These are phyloP conservation scores for Oncorhynchus nerka DNA, from an alignment of 2,113 vertebrate genomes.

Conservation along the genomic window DNA sequence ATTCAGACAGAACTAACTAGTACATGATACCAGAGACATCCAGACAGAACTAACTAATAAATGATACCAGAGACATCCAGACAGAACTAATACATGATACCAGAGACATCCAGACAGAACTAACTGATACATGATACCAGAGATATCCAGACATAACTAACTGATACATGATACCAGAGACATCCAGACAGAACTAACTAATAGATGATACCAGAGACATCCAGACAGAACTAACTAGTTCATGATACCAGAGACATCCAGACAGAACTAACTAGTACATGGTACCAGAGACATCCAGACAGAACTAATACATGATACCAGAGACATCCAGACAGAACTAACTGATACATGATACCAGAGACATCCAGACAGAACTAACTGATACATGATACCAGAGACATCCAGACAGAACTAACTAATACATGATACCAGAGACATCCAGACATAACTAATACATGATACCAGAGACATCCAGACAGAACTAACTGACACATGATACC, in stretches of 20 bases:
- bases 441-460: constrained; percentile 21
- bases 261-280: too few species aligned
- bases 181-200: too few species aligned
- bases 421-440: constrained; percentile 35
- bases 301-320: background rate
- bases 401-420: too few species aligned
- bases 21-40: background rate
- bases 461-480: too few species aligned
- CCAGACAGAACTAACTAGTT: constrained; percentile 21
- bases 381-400: background rate
- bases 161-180: background rate
- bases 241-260: background rate
- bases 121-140: background rate
- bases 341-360: background rate
- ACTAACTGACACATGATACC: background rate
- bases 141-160: too few species aligned
- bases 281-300: background rate
- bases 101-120: constrained; percentile 37
- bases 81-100: background rate
- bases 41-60: too few species aligned
- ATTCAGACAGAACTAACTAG: constrained; percentile 26
- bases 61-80: background rate
- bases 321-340: constrained; percentile 38
- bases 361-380: too few species aligned
- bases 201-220: constrained; percentile 37